Base-by-base conservation (phyloP, 2,888 invertebrate genomes). In the Drosophila recens region DNA sequence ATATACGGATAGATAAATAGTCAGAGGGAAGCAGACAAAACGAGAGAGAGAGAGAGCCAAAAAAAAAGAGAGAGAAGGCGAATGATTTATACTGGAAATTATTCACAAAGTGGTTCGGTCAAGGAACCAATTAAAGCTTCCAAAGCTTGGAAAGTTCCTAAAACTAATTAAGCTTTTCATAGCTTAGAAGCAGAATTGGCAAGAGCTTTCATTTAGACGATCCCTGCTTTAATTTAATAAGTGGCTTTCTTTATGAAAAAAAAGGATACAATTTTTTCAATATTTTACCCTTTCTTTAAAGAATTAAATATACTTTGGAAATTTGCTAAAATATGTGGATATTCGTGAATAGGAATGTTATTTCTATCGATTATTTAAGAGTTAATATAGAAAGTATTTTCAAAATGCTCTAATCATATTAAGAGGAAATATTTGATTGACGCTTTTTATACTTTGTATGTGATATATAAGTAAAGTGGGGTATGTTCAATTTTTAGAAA, bases 61-160 rank as follows among this genome's bases (percentile, higher is more conserved):
- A 23, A 17, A 23, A 13, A 38, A 36, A 9, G 9, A n/a, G n/a
- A 11, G 33, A 15, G 4, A 48, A 17, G 10, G 23, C 13, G 3
- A 13, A 13, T 23, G 45, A 45, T 0, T 23, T 27, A 45, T 8
- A 27, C 6, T 13, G 45, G 1, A 11, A 23, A 13, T 15, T 15
- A 17, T 42, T n/a, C 9, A 11, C 11, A 45, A 45, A 23, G 23
- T 11, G 6, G 15, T 45, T n/a, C 6, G 13, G 13, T 27, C 27
- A 45, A 6, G 27, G 23, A 45, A 45, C 45, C 27, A 45, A 45
- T 45, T 23, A 23, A 45, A 45, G 23, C 45, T n/a, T 23, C 3
- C n/a, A 23, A 13, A 45, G 45, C 45, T n/a, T 45, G 23, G 1
- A 27, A 45, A 45, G 45, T 13, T 45, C 3, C 11, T 0, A 10